Base-by-base conservation (phyloP, 1,140 invertebrate genomes). In the Popillia japonica region DNA sequence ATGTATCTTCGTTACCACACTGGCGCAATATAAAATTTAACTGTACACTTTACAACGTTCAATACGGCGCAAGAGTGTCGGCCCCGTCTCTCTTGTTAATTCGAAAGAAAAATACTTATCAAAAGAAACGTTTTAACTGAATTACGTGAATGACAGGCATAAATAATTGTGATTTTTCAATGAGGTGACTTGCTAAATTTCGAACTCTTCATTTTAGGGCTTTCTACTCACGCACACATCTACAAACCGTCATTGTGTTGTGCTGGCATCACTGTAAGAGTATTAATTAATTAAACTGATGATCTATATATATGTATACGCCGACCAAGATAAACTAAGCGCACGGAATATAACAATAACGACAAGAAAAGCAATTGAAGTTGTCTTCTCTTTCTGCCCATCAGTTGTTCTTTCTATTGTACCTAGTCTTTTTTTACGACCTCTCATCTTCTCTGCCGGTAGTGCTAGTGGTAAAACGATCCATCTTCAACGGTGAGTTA, bases 221-320 rank as follows among this genome's bases (percentile, higher is more conserved):
- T n/a, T 17, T 55, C 48, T n/a, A 55, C 14, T 14, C 48, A 17
- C 17, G 11, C 48, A 17, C 17, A 55, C 48, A 55, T 34, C 27
- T 34, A 34, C 27, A 34, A 34, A 34, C 27, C 27, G 4, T 34
- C 27, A 34, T 34, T 34, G 27, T 34, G 4, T 34, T 34, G 27
- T 34, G 4, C 27, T 4, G 27, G 27, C 27, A 34, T 55, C 6
- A 55, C 48, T 14, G 6, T n/a, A 55, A 55, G 17, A 14, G 48
- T 55, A 55, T 55, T 55, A 55, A 55, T 55, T 55, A 55, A 55
- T 55, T 55, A 55, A 55, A n/a, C 48, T 55, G 14, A 55, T 34
- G 48, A 55, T 55, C 48, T 55, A 55, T 55, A n/a, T 55, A 55
- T 6, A 17, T 55, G 17, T 17, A 55, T 14, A 55, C 14, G 0